A percentile compares a stretch with the other conserved stretches of the same genome.
Evolutionary conservation across 2,888 invertebrate species (phyloP).

Genomic region (Euzetes globulus): DNA sequence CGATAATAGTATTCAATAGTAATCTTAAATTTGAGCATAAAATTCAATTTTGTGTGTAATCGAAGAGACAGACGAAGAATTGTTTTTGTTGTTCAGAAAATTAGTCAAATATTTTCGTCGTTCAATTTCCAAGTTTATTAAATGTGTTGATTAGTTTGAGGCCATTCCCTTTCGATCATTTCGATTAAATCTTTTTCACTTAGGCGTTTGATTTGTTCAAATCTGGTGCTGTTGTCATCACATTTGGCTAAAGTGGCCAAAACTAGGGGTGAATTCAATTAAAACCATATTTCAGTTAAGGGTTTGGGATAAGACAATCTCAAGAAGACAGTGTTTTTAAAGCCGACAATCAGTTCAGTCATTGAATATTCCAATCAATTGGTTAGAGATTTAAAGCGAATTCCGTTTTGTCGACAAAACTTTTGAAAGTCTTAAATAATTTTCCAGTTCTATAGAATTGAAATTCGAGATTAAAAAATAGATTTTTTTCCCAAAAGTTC

Average conservation of each 20-base stretch:
- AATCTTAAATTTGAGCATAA: neutral
- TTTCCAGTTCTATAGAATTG: neutral
- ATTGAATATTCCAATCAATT: conserved; percentile 2
- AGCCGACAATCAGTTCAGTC: neutral
- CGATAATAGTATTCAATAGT: neutral
- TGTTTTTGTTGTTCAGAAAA: too few species aligned
- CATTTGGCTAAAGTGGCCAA: conserved; percentile 10
- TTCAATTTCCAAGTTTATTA: too few species aligned
- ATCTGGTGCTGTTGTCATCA: conserved; percentile 7
- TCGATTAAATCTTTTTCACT: conserved; percentile 23
- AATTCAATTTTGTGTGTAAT: neutral
- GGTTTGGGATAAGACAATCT: neutral
- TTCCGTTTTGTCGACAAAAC: conserved; percentile 6
- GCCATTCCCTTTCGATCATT: conserved; percentile 21
- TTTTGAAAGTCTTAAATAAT: conserved; percentile 23
- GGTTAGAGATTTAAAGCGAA: neutral
- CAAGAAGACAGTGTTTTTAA: too few species aligned
- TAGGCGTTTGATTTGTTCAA: neutral
- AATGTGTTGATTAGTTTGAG: conserved; percentile 7
- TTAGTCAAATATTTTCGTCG: neutral
- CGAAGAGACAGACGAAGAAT: neutral
- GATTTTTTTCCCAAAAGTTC: neutral
- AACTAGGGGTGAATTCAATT: neutral
- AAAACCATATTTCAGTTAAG: neutral
- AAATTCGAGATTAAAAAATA: neutral